Conservation (phyloP, 2,888 invertebrate genomes). For the Pseudolycoriella hygida region DNA sequence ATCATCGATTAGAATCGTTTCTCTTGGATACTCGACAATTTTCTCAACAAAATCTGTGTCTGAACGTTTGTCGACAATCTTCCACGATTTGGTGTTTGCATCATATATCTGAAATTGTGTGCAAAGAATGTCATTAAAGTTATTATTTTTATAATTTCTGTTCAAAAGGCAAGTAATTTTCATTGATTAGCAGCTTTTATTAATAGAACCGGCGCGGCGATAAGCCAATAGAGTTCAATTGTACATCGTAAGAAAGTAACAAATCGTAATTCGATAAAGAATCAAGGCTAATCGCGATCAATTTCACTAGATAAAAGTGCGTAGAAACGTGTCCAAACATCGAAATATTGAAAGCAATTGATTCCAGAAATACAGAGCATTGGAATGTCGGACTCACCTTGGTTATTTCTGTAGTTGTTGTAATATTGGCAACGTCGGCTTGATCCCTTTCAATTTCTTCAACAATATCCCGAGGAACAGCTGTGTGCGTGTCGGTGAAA, state of each 20-base stretch:
- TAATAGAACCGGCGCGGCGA: too few relatives aligned
- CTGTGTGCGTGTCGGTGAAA: conserved; percentile 26
- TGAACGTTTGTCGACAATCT: conserved; percentile 27
- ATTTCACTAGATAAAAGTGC: too few relatives aligned
- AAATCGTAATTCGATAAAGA: too few relatives aligned
- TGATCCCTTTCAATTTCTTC: conserved; percentile 30
- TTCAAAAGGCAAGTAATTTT: too few relatives aligned
- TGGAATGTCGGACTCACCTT: too few relatives aligned
- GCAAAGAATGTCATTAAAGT: conserved; percentile 7
- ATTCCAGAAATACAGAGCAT: too few relatives aligned
- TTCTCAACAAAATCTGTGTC: conserved; percentile 30
- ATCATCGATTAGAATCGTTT: conserved; percentile 26
- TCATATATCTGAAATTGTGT: conserved; percentile 22
- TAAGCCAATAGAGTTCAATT: too few relatives aligned
- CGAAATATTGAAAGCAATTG: too few relatives aligned
- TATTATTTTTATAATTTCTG: not conserved
- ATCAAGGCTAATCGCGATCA: too few relatives aligned
- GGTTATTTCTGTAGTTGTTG: conserved; percentile 30
- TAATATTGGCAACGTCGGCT: conserved; percentile 30
- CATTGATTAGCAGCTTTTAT: too few relatives aligned
- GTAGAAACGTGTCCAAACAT: too few relatives aligned
- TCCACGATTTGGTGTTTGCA: conserved; percentile 30
- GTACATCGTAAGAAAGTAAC: too few relatives aligned
- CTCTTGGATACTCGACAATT: conserved; percentile 25
- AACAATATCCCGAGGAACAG: conserved; percentile 28